Evolutionary conservation across 1,140 invertebrate species (phyloP).

Genomic region (Drosophila mojavensis): DNA sequence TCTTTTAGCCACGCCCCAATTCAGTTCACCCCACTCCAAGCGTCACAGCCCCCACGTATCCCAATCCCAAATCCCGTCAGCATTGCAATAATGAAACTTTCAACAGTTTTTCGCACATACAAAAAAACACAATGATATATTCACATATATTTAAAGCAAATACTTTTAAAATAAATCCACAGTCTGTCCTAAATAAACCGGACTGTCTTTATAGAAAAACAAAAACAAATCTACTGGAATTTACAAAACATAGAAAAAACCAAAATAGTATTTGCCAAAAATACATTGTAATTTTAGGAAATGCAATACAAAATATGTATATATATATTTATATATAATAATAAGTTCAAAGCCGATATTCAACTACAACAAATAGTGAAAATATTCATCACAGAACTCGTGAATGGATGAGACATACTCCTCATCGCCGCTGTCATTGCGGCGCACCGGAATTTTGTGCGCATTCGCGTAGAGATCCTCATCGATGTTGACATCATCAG

Average conservation of each 20-base stretch:
- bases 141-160: conserved; percentile 64
- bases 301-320: conserved; percentile 36
- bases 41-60: neutral
- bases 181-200: conserved; percentile 34
- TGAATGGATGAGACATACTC: conserved; percentile 53
- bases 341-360: neutral
- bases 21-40: conserved; percentile 1
- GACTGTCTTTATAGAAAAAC: conserved; percentile 37
- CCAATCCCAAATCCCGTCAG: conserved; percentile 2
- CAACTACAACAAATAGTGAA: conserved; percentile 69
- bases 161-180: conserved; percentile 63
- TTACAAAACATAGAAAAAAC: conserved; percentile 1
- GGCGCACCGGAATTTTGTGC: conserved; percentile 71
- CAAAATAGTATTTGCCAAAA: conserved; percentile 24
- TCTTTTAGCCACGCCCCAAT: conserved; percentile 15
- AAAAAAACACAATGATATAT: conserved; percentile 43
- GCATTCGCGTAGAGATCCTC: conserved; percentile 79
- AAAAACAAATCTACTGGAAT: conserved; percentile 18
- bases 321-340: neutral
- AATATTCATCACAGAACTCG: conserved; percentile 79
- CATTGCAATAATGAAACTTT: conserved; percentile 44
- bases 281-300: conserved; percentile 36
- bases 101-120: conserved; percentile 34
- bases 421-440: conserved; percentile 63
- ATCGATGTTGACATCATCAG: conserved; percentile 65